phyloP scores from a whole-genome alignment of 2,888 invertebrate genomes.

The Timandra comae region DNA sequence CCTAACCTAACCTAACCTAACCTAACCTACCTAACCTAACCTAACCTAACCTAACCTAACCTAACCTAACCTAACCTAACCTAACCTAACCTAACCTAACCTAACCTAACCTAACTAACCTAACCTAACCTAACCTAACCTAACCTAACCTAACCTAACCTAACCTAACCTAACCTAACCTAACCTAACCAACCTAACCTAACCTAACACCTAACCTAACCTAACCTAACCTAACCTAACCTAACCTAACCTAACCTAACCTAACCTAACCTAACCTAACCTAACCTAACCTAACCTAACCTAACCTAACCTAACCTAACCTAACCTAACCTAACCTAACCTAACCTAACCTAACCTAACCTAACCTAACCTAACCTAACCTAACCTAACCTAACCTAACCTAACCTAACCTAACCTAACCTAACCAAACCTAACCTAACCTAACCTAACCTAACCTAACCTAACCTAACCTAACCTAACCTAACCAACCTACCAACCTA shows the following conservation, averaged over 20 bases:
- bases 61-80: conserved; percentile 19
- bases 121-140: conserved; percentile 16
- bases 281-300: conserved; percentile 18
- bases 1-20: too few relatives aligned
- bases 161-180: conserved; percentile 17
- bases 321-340: conserved; percentile 18
- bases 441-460: conserved; percentile 24
- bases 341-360: conserved; percentile 18
- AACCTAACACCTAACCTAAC: conserved; percentile 17
- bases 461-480: conserved; percentile 25
- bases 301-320: conserved; percentile 16
- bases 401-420: conserved; percentile 18
- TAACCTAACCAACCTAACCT: conserved; percentile 18
- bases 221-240: conserved; percentile 18
- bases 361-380: conserved; percentile 18
- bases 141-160: conserved; percentile 16
- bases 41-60: conserved; percentile 23
- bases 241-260: conserved; percentile 18
- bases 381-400: conserved; percentile 18
- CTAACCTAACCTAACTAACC: conserved; percentile 16
- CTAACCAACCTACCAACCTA: too few relatives aligned
- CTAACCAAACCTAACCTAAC: conserved; percentile 22
- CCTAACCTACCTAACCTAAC: conserved; percentile 23
- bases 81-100: conserved; percentile 15
- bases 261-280: conserved; percentile 18